Evolutionary conservation across 2,113 vertebrate genomes (phyloP), one percentile per base, ranked within the genome.

Genomic region (Cynopterus brachyotis): DNA sequence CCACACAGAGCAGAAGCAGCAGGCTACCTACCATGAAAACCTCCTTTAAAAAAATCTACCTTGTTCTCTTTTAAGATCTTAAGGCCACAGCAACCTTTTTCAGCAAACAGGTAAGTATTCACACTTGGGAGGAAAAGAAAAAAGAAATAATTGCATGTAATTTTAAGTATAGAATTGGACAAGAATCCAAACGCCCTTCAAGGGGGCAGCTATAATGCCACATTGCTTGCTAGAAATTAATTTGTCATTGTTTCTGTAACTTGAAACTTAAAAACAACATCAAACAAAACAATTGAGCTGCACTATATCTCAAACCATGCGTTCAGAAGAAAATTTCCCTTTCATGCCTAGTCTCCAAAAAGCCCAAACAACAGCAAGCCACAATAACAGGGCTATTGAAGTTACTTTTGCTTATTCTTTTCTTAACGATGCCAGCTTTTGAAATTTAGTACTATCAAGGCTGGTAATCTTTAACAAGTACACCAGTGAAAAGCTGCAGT

Each of bases 381-480:
- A 73, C 6, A 97, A 90, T 95, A 92, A 89, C 64, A 55, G 86
- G 90, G 94, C 97, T 93, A 97, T 93, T 98, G 97, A 98, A 98
- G 96, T 96, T 82, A 88, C 95, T 98, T 98, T 97, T 75, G 91
- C 89, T 97, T 95, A 95, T 94, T 98, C 96, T 98, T 97, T 91
- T 69, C 95, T 98, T 98, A 95, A 95, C 97, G 98, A 92, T 95
- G 96, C 87, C 89, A 95, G 97, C 95, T 97, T 99, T 98, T 98
- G 98, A 98, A 98, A 99, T 98, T 90, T 96, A 95, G 98, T 86
- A 97, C 97, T 98, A 98, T 97, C 97, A 95, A 98, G 97, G 96
- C 16, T 95, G 96, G 97, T 98, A 98, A 98, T 98, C 98, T 98
- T 98, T 98, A 98, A 98, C 98, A 98, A 98, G 96, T 88, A 97